phyloP scores from a whole-genome alignment of 2,797 vertebrate species.

The Pantherophis vulpinus region DNA sequence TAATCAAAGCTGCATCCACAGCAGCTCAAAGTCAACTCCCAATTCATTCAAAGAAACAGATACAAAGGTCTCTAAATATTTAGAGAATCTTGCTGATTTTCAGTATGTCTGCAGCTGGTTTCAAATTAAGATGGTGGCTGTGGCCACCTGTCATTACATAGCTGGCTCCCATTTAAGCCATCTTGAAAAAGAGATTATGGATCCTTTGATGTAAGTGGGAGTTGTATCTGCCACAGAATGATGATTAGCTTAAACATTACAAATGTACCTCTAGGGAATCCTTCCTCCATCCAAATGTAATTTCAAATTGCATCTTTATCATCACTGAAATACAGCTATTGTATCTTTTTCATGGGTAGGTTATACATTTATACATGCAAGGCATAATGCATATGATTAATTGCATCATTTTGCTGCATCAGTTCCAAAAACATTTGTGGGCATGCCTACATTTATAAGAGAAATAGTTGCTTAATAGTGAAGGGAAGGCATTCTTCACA shows the following conservation, averaged over 20 bases:
- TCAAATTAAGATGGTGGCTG: constrained; percentile 60
- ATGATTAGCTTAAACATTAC: constrained; percentile 67
- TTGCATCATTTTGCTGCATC: background rate
- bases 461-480: background rate
- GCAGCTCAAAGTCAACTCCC: background rate
- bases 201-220: constrained; percentile 71
- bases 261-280: constrained; percentile 68
- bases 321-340: constrained; percentile 32
- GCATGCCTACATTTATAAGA: background rate
- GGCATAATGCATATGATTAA: background rate
- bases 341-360: background rate
- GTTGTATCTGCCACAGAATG: constrained; percentile 59
- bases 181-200: constrained; percentile 68
- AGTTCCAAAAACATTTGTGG: background rate
- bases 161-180: constrained; percentile 64
- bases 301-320: constrained; percentile 48
- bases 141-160: constrained; percentile 66
- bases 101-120: constrained; percentile 44
- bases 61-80: background rate
- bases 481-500: background rate
- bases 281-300: constrained; percentile 41
- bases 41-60: constrained; percentile 12
- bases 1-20: background rate
- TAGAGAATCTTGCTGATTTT: constrained; percentile 6
- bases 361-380: background rate